Conservation (phyloP, 1,140 invertebrate genomes). For the Littorina saxatilis region DNA sequence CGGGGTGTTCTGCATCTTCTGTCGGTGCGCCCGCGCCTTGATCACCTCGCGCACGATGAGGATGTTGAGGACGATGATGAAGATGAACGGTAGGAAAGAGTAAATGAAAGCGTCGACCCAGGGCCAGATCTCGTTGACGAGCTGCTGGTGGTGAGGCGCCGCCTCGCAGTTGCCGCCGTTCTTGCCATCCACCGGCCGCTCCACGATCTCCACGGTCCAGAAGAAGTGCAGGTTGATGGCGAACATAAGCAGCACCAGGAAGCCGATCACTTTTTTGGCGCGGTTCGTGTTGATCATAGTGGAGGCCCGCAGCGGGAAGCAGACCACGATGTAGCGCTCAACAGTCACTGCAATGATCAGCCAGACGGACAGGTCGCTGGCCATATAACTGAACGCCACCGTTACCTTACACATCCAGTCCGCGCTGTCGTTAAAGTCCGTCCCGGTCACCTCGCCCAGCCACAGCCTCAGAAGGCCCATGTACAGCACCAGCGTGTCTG, state of each 20-base stretch:
- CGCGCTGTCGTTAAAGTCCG: slow-evolving; percentile 55
- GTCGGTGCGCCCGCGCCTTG: slow-evolving; percentile 20
- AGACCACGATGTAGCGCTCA: slow-evolving; percentile 73
- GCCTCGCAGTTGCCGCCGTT: slow-evolving; percentile 44
- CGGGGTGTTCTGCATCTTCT: slow-evolving; percentile 21
- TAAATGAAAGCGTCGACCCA: slow-evolving; percentile 71
- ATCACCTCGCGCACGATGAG: slow-evolving; percentile 59
- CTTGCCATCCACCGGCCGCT: slow-evolving; percentile 32
- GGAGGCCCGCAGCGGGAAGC: slow-evolving; percentile 67
- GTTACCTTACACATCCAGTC: slow-evolving; percentile 68
- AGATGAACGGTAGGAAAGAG: slow-evolving; percentile 66
- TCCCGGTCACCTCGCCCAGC: slow-evolving; percentile 60
- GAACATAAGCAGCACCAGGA: slow-evolving; percentile 53
- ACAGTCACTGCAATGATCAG: slow-evolving; percentile 74
- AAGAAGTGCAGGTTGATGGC: slow-evolving; percentile 68
- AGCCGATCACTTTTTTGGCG: slow-evolving; percentile 59
- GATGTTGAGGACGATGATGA: slow-evolving; percentile 61
- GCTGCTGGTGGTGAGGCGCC: slow-evolving; percentile 30
- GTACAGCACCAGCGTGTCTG: slow-evolving; percentile 70
- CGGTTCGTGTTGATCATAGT: slow-evolving; percentile 63
- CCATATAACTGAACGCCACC: slow-evolving; percentile 62
- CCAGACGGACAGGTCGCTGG: slow-evolving; percentile 73
- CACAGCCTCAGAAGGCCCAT: slow-evolving; percentile 71
- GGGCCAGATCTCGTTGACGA: slow-evolving; percentile 59
- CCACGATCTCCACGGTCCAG: slow-evolving; percentile 61